A percentile compares a stretch with the other conserved stretches of the same genome.
Conservation (phyloP, 1,140 invertebrate species). For the Hyphantria cunea region DNA sequence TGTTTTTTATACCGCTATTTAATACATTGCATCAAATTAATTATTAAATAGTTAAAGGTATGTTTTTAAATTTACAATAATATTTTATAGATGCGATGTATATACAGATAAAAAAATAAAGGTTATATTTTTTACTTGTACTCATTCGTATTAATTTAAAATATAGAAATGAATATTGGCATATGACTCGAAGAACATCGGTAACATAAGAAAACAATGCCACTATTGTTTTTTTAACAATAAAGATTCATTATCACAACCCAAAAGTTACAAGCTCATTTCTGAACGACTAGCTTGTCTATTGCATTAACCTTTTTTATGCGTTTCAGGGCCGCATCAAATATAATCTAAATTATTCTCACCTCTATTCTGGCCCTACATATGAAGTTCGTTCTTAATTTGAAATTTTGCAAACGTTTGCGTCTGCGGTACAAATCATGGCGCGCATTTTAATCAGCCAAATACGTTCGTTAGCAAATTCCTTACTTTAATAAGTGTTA, state of each 20-base stretch:
- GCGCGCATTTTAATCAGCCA: constrained; percentile 34
- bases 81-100: too few relatives aligned
- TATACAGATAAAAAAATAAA: too few relatives aligned
- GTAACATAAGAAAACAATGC: neutral
- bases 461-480: constrained; percentile 38
- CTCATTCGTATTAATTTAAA: too few relatives aligned
- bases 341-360: neutral
- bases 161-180: too few relatives aligned
- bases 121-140: too few relatives aligned
- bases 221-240: neutral
- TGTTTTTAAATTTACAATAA: too few relatives aligned
- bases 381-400: constrained; percentile 30
- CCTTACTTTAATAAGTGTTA: constrained; percentile 30
- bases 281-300: neutral
- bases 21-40: too few relatives aligned
- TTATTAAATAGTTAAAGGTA: too few relatives aligned
- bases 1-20: neutral
- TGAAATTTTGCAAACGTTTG: constrained; percentile 43
- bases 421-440: constrained; percentile 29
- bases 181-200: too few relatives aligned
- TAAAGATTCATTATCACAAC: constrained; percentile 1
- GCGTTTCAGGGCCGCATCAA: neutral
- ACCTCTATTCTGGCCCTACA: neutral
- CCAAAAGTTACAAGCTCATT: neutral
- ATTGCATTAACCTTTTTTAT: neutral